Evolutionary conservation across 2,888 invertebrate genomes (phyloP).

Genomic region (Eucera pruinosa): DNA sequence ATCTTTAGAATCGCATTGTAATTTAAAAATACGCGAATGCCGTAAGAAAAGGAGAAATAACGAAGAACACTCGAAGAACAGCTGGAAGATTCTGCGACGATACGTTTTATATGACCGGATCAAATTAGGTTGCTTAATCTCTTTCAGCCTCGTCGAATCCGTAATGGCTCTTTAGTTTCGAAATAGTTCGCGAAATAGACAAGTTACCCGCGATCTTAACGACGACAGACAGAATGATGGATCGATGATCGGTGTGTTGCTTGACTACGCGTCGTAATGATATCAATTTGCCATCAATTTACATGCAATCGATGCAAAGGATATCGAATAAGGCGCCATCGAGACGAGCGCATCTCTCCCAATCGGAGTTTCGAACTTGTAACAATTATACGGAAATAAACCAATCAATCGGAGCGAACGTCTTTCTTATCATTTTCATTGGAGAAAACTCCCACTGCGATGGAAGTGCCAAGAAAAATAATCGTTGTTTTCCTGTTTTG

Average conservation of each 20-base stretch:
- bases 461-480: too few relatives aligned
- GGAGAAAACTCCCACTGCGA: too few relatives aligned
- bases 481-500: too few relatives aligned
- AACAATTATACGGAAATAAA: not conserved
- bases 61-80: not conserved
- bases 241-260: constrained; percentile 58
- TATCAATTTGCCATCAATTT: constrained; percentile 64
- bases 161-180: constrained; percentile 28
- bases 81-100: not conserved
- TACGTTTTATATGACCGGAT: not conserved
- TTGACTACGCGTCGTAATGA: constrained; percentile 54
- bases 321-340: constrained; percentile 24
- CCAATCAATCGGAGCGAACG: too few relatives aligned
- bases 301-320: constrained; percentile 48
- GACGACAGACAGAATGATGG: constrained; percentile 49
- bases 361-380: constrained; percentile 6
- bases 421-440: too few relatives aligned
- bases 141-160: constrained; percentile 31
- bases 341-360: constrained; percentile 16
- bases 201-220: constrained; percentile 48
- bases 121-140: constrained; percentile 36
- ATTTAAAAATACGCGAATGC: too few relatives aligned
- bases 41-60: not conserved
- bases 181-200: constrained; percentile 38
- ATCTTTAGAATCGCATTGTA: too few relatives aligned